These are phyloP conservation scores for Columba janthina DNA, from an alignment of 2,113 vertebrate genomes.

Conservation along the genomic window DNA sequence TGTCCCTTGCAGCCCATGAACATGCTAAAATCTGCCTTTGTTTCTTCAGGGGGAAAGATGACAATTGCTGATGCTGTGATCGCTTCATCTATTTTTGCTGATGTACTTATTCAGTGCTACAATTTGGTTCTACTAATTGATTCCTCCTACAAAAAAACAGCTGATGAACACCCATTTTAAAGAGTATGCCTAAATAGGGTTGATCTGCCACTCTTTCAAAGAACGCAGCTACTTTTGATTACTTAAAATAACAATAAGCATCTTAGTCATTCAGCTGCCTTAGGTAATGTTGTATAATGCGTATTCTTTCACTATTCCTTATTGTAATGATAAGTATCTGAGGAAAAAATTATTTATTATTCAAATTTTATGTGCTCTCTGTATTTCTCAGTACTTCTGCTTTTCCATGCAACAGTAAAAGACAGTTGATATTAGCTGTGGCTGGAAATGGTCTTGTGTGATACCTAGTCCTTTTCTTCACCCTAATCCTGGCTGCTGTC, in stretches of 20 bases:
- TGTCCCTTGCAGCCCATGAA: background rate
- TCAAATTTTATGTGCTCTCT: background rate
- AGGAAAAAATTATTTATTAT: background rate
- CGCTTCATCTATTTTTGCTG: constrained; percentile 39
- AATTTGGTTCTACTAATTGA: constrained; percentile 36
- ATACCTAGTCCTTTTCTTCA: background rate
- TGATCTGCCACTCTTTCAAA: constrained; percentile 34
- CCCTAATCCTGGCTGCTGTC: background rate
- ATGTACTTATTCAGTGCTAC: constrained; percentile 36
- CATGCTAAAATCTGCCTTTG: background rate
- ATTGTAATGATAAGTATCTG: background rate
- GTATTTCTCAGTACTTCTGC: background rate
- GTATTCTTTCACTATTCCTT: background rate
- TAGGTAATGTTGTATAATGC: background rate
- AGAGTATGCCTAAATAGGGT: background rate
- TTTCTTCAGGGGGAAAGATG: background rate
- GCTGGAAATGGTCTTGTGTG: background rate
- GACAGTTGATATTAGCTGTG: background rate
- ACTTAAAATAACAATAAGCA: constrained; percentile 50
- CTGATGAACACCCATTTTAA: constrained; percentile 28
- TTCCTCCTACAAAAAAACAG: constrained; percentile 58
- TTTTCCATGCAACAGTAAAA: background rate
- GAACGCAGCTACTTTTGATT: constrained; percentile 31
- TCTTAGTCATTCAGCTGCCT: constrained; percentile 31
- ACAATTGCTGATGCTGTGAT: background rate